Conservation (phyloP, 2,797 vertebrate species). For the Cuculus canorus region DNA sequence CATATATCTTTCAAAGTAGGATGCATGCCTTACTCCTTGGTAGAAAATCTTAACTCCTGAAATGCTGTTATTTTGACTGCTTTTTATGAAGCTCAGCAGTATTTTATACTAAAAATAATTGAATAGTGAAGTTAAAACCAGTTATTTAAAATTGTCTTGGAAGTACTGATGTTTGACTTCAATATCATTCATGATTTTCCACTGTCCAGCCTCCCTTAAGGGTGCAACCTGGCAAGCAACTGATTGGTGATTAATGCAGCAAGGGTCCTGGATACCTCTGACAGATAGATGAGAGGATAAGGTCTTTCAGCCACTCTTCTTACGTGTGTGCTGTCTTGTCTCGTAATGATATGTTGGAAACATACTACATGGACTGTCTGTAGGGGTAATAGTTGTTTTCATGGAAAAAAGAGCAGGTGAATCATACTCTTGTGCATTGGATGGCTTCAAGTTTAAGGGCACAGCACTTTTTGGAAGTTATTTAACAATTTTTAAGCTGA, state of each 20-base stretch:
- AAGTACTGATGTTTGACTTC: not conserved
- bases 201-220: not conserved
- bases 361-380: fast-evolving
- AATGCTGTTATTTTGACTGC: not conserved
- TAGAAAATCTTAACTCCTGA: not conserved
- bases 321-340: not conserved
- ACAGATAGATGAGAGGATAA: not conserved
- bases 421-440: fast-evolving
- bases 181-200: not conserved
- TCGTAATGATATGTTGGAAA: not conserved
- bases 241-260: fast-evolving
- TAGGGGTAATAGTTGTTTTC: not conserved
- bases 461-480: not conserved
- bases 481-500: not conserved
- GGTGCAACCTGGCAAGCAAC: not conserved
- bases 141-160: not conserved
- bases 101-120: not conserved
- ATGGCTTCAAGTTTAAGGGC: not conserved
- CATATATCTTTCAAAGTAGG: not conserved
- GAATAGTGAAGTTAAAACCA: not conserved
- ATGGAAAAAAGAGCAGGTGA: fast-evolving
- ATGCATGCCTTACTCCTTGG: not conserved
- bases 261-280: not conserved
- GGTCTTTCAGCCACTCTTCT: not conserved
- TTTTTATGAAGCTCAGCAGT: not conserved